Evolutionary conservation across 2,888 invertebrate species (phyloP), one percentile per base, ranked within the genome.

Genomic region (Prosopocoilus inquinatus): DNA sequence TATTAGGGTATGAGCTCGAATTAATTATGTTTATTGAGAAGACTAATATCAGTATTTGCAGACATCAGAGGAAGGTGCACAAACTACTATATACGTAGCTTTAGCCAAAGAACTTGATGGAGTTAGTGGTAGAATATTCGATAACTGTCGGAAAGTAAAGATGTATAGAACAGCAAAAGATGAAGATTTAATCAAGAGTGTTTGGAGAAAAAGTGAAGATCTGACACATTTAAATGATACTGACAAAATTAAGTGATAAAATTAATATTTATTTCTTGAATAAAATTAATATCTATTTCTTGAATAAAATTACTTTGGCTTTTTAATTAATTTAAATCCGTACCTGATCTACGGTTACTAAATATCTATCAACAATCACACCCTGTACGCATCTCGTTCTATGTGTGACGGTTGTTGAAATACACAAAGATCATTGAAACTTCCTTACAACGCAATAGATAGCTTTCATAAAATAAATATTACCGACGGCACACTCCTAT

Each of bases 141-240:
- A 86, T 62, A 93, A 93, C 69, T 93, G 92, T 69, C 81, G 81
- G 69, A 8, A 45, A 33, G 38, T 15, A n/a, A 8, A 11, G 1
- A 32, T 56, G 53, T 55, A 54, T 20, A 20, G 41, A 2, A 16
- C 43, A 34, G 55, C 49, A 32, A 41, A 33, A 16, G 43, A 71
- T 36, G 64, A 64, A 50, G 67, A 67, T 49, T 84, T 85, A 52
- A 90, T 88, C 8, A 85, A 84, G 64, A 88, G 89, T 67, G 76
- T 94, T 44, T 96, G 95, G 95, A 89, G 90, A 68, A 81, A 89
- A 57, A 91, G 91, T 34, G 87, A 89, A 65, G 82, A 84, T 60
- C 76, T 93, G 58, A 88, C 87, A 1, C 85, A 89, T 59, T 75
- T 92, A 49, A 84, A 84, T 47, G 80, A 84, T 2, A 80, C 78